A percentile compares a stretch with the other conserved stretches of the same genome.
phyloP scores from a whole-genome alignment of 2,888 invertebrate species.

The Lithophane semibrunnea region DNA sequence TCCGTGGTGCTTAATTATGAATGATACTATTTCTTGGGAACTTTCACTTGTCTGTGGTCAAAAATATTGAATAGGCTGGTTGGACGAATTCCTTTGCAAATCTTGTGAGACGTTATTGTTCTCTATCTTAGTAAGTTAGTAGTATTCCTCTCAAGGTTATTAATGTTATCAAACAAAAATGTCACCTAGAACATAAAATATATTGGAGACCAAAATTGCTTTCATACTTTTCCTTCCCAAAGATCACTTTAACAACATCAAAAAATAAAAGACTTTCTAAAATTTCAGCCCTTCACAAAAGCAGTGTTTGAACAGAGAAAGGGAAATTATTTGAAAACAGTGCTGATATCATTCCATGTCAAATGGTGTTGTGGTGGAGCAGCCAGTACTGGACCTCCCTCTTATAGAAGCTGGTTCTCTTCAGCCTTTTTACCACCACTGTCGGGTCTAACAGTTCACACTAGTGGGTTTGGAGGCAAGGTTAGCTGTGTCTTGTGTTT shows the following conservation, averaged over 20 bases:
- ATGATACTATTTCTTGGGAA: background rate
- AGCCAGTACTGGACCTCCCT: too few relatives aligned
- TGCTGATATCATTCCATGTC: too few relatives aligned
- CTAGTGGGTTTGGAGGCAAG: too few relatives aligned
- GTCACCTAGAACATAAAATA: background rate
- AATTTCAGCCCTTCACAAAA: background rate
- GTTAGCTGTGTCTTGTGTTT: too few relatives aligned
- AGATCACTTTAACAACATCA: background rate
- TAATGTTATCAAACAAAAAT: background rate
- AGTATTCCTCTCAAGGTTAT: background rate
- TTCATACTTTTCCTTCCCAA: background rate
- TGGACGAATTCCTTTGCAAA: background rate
- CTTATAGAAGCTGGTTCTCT: too few relatives aligned
- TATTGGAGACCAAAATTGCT: background rate
- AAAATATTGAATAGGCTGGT: background rate
- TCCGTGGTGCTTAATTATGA: background rate
- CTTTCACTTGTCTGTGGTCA: constrained; percentile 12
- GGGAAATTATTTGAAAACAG: too few relatives aligned
- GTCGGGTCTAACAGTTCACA: too few relatives aligned
- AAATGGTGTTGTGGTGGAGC: too few relatives aligned
- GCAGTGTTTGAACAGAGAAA: background rate
- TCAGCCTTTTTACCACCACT: too few relatives aligned
- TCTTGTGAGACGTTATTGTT: background rate
- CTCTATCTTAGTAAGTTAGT: background rate
- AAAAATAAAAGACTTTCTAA: background rate